phyloP scores from a whole-genome alignment of 2,113 vertebrate species.

The Microtus richardsoni region DNA sequence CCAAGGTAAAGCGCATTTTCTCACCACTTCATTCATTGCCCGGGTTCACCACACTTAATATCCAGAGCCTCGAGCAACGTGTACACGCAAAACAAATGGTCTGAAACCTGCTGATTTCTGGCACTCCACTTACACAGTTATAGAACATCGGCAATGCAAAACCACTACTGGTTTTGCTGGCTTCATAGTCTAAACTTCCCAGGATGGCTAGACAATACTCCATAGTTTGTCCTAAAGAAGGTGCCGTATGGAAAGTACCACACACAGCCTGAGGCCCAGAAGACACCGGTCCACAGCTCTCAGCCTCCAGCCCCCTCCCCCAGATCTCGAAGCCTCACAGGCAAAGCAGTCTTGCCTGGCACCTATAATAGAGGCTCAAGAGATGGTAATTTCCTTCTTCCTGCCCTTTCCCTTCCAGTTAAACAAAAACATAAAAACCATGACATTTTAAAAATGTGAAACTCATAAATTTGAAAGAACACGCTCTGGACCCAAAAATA shows the following conservation, averaged over 20 bases:
- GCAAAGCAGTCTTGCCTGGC: not conserved
- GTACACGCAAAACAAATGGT: not conserved
- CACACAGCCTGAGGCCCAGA: not conserved
- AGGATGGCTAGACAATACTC: not conserved
- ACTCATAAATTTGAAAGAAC: conserved; percentile 80
- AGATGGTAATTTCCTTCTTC: conserved; percentile 56
- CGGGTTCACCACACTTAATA: not conserved
- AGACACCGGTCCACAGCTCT: not conserved
- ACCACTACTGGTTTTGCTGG: not conserved
- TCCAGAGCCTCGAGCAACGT: not conserved
- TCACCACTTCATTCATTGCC: not conserved
- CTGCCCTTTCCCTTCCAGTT: conserved; percentile 64
- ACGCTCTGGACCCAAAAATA: conserved; percentile 79
- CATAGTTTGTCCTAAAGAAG: not conserved
- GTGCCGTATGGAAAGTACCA: not conserved
- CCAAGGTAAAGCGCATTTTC: not conserved
- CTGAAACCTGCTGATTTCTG: not conserved
- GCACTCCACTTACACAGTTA: not conserved
- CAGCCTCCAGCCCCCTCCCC: not conserved
- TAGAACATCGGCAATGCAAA: not conserved
- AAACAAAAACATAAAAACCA: conserved; percentile 74
- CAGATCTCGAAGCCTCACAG: not conserved
- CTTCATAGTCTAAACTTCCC: not conserved
- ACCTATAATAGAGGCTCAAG: conserved; percentile 51
- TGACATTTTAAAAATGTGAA: conserved; percentile 79